Evolutionary conservation across 2,113 vertebrate species (phyloP), one percentile per base, ranked within the genome.

Genomic region (Hippocampus guttulatus): DNA sequence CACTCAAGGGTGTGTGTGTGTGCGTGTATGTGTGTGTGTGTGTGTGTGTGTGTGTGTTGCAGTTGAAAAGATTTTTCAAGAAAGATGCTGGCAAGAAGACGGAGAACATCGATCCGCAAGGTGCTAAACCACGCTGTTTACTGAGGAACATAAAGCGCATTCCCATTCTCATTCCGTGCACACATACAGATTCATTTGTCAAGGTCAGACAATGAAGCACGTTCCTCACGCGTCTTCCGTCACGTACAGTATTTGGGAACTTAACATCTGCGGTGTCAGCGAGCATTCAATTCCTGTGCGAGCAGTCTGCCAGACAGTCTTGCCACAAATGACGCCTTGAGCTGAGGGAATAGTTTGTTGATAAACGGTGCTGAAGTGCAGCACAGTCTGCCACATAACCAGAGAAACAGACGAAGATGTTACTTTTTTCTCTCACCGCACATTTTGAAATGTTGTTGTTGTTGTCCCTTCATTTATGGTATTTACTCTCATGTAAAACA

Each of bases 81-180:
- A 98, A 97, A 82, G 95, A 97, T 77, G 91, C 91, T 0, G 94
- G 94, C 74, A 95, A 95, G 91, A 97, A 96, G 90, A 91, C 91
- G 0, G 95, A 95, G 68, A 91, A 92, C 2, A 73, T 91, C 0
- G 95, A 96, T 11, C 66, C 88, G 43, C 95, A 91, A 84, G 88
- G 90, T 82, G 58, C 85, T 64, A 33, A 68, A 45, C 84, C 90
- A 52, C 77, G 87, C 21, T 57, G 66, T 67, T 69, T 27, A 25
- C 60, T 54, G 68, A 85, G 47, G 75, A 52, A 54, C 21, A 49
- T 57, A 67, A 8, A 27, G 10, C 33, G 30, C 18, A 52, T 33
- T 67, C 25, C 47, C 47, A 21, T 21, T 16, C 2, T 16, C n/a
- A 18, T 65, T 47, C 30, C 23, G 14, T 21, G 25, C 49, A 30